phyloP scores from a whole-genome alignment of 2,113 vertebrate species.

The Propithecus coquereli region DNA sequence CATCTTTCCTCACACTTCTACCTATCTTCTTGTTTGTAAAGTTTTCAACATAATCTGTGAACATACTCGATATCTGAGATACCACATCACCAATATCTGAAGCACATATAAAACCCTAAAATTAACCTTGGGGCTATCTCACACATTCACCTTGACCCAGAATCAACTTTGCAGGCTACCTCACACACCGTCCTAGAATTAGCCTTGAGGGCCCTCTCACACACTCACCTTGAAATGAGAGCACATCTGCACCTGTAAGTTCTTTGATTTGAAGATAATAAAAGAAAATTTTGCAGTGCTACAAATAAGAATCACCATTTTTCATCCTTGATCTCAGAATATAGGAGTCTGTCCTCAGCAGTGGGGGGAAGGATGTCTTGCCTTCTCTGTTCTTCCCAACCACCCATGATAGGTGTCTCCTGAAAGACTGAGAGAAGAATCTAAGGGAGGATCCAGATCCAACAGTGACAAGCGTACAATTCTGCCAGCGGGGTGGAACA shows the following conservation, averaged over 20 bases:
- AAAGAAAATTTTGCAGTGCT: not conserved
- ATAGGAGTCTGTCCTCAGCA: not conserved
- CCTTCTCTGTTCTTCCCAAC: not conserved
- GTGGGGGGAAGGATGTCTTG: not conserved
- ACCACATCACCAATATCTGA: not conserved
- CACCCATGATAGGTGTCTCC: not conserved
- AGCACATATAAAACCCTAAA: not conserved
- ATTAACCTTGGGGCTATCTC: not conserved
- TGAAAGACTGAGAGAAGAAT: not conserved
- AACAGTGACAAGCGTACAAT: not conserved
- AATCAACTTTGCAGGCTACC: not conserved
- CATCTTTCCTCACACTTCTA: not conserved
- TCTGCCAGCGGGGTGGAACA: not conserved
- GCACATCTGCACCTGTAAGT: not conserved
- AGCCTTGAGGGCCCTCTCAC: not conserved
- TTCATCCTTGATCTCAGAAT: not conserved
- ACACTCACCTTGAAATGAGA: not conserved
- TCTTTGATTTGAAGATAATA: slow-evolving; percentile 17
- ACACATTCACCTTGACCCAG: not conserved
- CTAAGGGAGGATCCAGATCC: not conserved
- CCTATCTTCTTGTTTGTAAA: slow-evolving; percentile 8
- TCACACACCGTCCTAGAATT: not conserved
- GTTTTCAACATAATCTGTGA: not conserved
- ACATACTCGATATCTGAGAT: not conserved
- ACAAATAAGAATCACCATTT: not conserved